These are phyloP conservation scores for Ophion ventricosus DNA, from an alignment of 2,888 invertebrate genomes.

Conservation along the genomic window DNA sequence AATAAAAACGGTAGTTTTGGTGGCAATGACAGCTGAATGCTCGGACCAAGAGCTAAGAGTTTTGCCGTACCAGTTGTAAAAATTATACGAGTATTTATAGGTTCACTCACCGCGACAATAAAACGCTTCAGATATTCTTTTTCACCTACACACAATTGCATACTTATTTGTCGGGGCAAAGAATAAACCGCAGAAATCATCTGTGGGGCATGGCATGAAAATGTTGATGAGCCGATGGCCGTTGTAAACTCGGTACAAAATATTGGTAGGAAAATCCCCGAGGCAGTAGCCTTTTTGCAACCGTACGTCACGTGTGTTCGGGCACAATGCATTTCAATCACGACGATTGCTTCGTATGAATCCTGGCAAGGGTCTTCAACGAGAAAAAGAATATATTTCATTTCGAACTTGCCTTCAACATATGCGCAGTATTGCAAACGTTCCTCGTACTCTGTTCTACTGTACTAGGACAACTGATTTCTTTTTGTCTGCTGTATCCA, in stretches of 20 bases:
- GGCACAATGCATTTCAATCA: constrained; percentile 49
- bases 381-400: constrained; percentile 31
- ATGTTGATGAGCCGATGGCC: not conserved
- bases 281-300: constrained; percentile 11
- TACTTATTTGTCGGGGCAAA: not conserved
- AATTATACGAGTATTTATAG: not conserved
- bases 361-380: constrained; percentile 17
- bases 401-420: constrained; percentile 22
- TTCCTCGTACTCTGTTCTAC: constrained; percentile 8
- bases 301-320: constrained; percentile 32
- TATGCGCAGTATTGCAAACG: constrained; percentile 55
- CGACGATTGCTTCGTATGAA: constrained; percentile 32
- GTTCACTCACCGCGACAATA: not conserved
- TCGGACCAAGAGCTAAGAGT: not conserved
- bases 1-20: not conserved
- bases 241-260: constrained; percentile 29
- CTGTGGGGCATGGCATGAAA: not conserved
- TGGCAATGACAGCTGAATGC: not conserved
- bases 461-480: not conserved
- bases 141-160: not conserved
- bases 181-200: not conserved
- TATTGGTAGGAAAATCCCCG: constrained; percentile 40
- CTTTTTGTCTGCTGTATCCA: constrained; percentile 4
- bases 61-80: not conserved
- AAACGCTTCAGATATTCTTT: not conserved